Evolutionary conservation across 2,797 vertebrate genomes (phyloP).

Genomic region (Poecilia velifera): DNA sequence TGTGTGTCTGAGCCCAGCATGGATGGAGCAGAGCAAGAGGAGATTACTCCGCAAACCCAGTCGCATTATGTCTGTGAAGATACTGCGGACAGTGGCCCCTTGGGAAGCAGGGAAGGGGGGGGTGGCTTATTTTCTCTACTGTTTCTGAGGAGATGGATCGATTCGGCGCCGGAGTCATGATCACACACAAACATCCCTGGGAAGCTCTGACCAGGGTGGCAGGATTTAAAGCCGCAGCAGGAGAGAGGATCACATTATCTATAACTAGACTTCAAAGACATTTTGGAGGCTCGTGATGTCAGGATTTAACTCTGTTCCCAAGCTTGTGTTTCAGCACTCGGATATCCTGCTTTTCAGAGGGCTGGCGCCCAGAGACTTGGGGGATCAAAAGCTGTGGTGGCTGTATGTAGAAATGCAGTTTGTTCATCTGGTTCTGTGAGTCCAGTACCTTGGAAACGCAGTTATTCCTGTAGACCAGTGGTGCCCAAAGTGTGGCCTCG

Average conservation of each 20-base stretch:
- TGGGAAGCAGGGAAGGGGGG: not conserved
- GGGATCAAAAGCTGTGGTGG: constrained; percentile 49
- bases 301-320: constrained; percentile 54
- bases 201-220: constrained; percentile 38
- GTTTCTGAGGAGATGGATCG: constrained; percentile 38
- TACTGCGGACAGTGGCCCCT: constrained; percentile 42
- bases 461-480: not conserved
- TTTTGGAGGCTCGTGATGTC: constrained; percentile 40
- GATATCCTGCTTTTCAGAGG: constrained; percentile 60
- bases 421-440: constrained; percentile 2
- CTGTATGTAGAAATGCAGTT: constrained; percentile 13
- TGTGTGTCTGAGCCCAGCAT: constrained; percentile 19
- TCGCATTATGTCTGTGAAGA: constrained; percentile 49
- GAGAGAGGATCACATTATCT: constrained; percentile 65
- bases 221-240: constrained; percentile 51
- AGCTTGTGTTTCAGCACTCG: constrained; percentile 57
- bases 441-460: not conserved
- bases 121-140: constrained; percentile 10
- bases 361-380: constrained; percentile 24
- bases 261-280: constrained; percentile 61
- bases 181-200: constrained; percentile 44
- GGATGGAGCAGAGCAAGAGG: constrained; percentile 20
- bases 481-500: too few relatives aligned
- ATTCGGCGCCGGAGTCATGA: constrained; percentile 31
- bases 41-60: constrained; percentile 50